Conservation (phyloP, 2,888 invertebrate genomes). For the Cheilosia vulpina region DNA sequence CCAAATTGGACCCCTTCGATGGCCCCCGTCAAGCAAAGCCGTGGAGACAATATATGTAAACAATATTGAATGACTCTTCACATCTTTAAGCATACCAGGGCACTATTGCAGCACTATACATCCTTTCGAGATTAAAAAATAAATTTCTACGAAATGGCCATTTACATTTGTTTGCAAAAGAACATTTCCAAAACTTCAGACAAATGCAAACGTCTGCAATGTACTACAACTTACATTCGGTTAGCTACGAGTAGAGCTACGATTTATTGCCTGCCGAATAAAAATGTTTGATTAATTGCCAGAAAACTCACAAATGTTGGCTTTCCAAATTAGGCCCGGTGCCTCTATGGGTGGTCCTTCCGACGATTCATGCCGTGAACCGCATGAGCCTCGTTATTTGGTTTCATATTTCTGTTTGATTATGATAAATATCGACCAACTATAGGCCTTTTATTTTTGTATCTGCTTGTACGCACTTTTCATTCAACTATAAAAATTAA, state of each 20-base stretch:
- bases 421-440: constrained; percentile 25
- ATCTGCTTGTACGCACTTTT: neutral
- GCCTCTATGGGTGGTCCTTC: constrained; percentile 4
- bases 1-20: no score
- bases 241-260: neutral
- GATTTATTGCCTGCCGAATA: neutral
- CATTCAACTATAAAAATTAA: no score
- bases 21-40: no score
- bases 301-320: neutral
- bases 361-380: neutral
- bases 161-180: no score
- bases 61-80: no score
- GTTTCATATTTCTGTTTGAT: constrained; percentile 19
- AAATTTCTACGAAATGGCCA: no score
- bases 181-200: no score
- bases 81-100: no score
- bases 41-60: no score
- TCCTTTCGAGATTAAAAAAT: no score
- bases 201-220: neutral
- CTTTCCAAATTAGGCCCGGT: neutral
- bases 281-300: neutral
- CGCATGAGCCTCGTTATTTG: constrained; percentile 2
- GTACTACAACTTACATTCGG: neutral
- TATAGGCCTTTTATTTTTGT: neutral
- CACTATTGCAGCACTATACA: no score